Evolutionary conservation across 2,888 invertebrate species (phyloP), one percentile per base, ranked within the genome.

Genomic region (Caenorhabditis zanzibari): DNA sequence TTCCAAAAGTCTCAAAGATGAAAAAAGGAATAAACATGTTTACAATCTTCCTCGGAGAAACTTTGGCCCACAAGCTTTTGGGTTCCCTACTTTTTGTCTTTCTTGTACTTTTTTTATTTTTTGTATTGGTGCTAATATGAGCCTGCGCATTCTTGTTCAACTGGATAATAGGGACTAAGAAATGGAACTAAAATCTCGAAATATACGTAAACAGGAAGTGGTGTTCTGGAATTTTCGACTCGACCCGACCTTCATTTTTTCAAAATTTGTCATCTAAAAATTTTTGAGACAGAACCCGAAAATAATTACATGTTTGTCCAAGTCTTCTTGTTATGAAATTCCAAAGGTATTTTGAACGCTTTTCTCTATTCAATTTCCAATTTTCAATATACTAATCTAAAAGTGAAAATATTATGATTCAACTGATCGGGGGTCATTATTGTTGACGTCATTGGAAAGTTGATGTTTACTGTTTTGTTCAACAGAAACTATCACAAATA

Each of bases 371-470:
- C n/a, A n/a, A n/a, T n/a, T n/a, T n/a, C n/a, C n/a, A n/a, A 12
- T 19, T 38, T 10, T 6, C 2, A 38, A 10, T 38, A 2, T 38
- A 12, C 38, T 38, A 54, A 1, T 54, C 26, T 19, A 14, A 26
- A 26, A 26, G 19, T 54, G 14, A 14, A 54, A 28, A 58, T 14
- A 24, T 28, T 32, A n/a, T n/a, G n/a, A 54, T 26, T 32, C 58
- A 5, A 32, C 41, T 38, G n/a, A 64, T 52, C 35, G 12, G 66
- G 12, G 66, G 49, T 49, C 66, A 49, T 49, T 66, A 14, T 28
- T 14, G 32, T 35, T 66, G 66, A 66, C 66, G 66, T 66, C 66
- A 66, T 66, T 64, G n/a, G n/a, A n/a, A 26, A 35, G 9, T 26
- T 28, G 16, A 38, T 64, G 47, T 49, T 66, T 49, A 66, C 52